These are phyloP conservation scores for Taxidea taxus DNA, from an alignment of 2,113 vertebrate genomes.

Conservation along the genomic window DNA sequence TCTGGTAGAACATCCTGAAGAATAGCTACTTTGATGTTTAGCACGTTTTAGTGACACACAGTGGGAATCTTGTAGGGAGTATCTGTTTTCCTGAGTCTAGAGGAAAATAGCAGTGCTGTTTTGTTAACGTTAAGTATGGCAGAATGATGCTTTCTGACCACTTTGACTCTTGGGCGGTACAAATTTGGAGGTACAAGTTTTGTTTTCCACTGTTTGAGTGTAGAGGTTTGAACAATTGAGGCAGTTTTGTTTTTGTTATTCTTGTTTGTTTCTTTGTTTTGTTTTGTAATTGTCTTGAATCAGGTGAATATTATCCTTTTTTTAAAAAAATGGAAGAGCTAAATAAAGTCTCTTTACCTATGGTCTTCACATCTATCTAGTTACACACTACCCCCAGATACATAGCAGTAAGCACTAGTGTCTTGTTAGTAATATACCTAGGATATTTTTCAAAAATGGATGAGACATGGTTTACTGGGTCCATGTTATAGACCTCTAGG, in stretches of 20 bases:
- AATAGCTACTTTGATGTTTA: constrained; percentile 20
- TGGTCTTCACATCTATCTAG: background rate
- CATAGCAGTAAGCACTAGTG: background rate
- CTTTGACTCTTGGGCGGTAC: background rate
- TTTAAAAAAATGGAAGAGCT: background rate
- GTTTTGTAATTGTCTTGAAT: background rate
- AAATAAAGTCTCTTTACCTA: background rate
- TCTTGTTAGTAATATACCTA: background rate
- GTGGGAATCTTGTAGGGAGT: background rate
- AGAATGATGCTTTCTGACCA: background rate
- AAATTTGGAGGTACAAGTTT: background rate
- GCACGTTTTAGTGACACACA: background rate
- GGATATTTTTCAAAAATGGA: background rate
- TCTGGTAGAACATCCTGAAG: background rate
- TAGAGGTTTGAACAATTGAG: background rate
- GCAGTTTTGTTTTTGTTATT: background rate
- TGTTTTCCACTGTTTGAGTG: background rate
- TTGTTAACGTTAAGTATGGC: background rate
- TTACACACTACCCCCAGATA: background rate
- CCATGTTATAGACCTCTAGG: background rate
- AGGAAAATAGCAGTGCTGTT: background rate
- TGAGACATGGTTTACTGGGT: background rate
- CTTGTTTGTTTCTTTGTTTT: background rate
- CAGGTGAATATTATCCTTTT: background rate
- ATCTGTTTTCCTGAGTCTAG: background rate